Evolutionary conservation across 2,113 vertebrate species (phyloP).

Genomic region (Solenodon paradoxus): DNA sequence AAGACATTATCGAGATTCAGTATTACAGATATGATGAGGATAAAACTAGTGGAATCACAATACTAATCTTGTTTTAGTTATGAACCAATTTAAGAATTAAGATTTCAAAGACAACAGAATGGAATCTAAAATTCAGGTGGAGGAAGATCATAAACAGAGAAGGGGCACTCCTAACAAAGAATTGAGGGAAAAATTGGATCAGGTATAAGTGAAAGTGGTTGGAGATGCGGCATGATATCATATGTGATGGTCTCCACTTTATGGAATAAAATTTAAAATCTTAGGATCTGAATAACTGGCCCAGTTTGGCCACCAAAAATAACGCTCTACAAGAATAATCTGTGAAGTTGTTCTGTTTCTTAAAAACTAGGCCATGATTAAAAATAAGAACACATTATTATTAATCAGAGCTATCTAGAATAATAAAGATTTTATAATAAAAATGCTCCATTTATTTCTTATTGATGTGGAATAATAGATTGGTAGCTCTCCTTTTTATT

Average conservation of each 20-base stretch:
- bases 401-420: background rate
- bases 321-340: background rate
- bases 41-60: background rate
- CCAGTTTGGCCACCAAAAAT: background rate
- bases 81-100: background rate
- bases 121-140: background rate
- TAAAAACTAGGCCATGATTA: background rate
- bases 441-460: background rate
- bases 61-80: background rate
- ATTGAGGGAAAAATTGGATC: background rate
- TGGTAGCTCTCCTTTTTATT: background rate
- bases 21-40: background rate
- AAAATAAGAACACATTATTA: background rate
- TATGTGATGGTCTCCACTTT: background rate
- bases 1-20: background rate
- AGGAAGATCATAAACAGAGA: background rate
- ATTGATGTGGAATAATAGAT: background rate
- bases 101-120: background rate
- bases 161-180: background rate
- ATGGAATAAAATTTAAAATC: too few species aligned
- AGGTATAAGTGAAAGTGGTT: background rate
- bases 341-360: background rate
- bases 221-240: background rate
- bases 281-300: background rate
- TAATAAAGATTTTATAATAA: background rate